Conservation (phyloP, 2,888 invertebrate species). For the Tiphia femorata region DNA sequence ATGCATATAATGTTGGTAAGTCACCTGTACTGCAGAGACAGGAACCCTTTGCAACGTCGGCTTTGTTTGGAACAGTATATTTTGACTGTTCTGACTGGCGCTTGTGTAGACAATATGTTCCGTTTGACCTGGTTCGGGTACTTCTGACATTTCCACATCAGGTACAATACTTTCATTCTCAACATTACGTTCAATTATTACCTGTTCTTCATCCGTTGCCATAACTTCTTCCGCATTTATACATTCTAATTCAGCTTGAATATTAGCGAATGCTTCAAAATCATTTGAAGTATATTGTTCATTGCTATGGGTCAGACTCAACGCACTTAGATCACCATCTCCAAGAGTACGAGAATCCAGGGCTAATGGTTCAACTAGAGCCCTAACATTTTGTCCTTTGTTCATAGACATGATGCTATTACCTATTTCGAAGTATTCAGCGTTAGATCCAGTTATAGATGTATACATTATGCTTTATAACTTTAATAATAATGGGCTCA, state of each 20-base stretch:
- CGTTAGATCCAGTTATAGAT: neutral
- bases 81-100: slow-evolving; percentile 58
- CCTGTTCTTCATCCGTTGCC: slow-evolving; percentile 57
- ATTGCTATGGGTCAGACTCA: slow-evolving; percentile 51
- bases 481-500: too few species aligned
- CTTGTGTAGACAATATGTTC: slow-evolving; percentile 61
- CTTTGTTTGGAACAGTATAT: slow-evolving; percentile 64
- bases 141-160: slow-evolving; percentile 63
- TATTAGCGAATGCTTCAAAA: slow-evolving; percentile 67
- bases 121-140: slow-evolving; percentile 52
- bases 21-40: slow-evolving; percentile 58
- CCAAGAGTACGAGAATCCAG: slow-evolving; percentile 55
- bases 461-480: too few species aligned
- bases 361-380: slow-evolving; percentile 59
- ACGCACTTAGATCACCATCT: slow-evolving; percentile 60
- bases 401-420: slow-evolving; percentile 56
- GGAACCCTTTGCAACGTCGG: slow-evolving; percentile 64
- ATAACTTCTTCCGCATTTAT: slow-evolving; percentile 67
- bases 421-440: neutral
- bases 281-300: slow-evolving; percentile 63
- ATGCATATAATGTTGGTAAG: slow-evolving; percentile 1
- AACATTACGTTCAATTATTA: slow-evolving; percentile 43
- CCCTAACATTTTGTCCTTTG: slow-evolving; percentile 55
- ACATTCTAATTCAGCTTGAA: slow-evolving; percentile 68
- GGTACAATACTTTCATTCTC: slow-evolving; percentile 56